These are phyloP conservation scores for Cephalopholis sonnerati DNA, from an alignment of 2,113 vertebrate genomes.

Conservation along the genomic window DNA sequence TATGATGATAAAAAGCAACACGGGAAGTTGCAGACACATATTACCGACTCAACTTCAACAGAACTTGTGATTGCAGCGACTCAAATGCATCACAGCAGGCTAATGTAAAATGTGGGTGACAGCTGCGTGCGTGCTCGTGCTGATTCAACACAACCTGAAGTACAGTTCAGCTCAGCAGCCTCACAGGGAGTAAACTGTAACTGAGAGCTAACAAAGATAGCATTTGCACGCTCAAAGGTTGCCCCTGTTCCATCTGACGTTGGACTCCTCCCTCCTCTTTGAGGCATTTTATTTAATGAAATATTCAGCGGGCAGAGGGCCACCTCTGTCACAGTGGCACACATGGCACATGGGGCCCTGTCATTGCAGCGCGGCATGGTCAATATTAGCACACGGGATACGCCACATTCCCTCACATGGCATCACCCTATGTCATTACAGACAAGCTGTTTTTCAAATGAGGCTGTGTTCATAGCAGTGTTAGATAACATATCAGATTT, in stretches of 20 bases:
- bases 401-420: constrained; percentile 45
- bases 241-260: constrained; percentile 17
- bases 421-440: constrained; percentile 41
- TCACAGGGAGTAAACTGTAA: constrained; percentile 21
- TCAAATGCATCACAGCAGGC: constrained; percentile 17
- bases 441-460: constrained; percentile 27
- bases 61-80: constrained; percentile 1
- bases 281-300: constrained; percentile 51
- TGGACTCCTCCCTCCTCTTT: constrained; percentile 23
- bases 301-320: constrained; percentile 62
- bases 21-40: constrained; percentile 9
- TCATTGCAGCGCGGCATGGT: constrained; percentile 27
- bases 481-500: constrained; percentile 55
- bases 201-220: constrained; percentile 32
- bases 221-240: constrained; percentile 28
- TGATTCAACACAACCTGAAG: constrained; percentile 46
- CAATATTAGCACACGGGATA: constrained; percentile 69
- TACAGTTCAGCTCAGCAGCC: constrained; percentile 29
- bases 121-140: neutral
- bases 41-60: neutral
- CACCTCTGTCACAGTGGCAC: constrained; percentile 30
- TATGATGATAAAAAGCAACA: neutral
- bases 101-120: constrained; percentile 16
- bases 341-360: constrained; percentile 44
- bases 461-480: constrained; percentile 14